phyloP scores from a whole-genome alignment of 2,888 invertebrate genomes.

The Cinara cedri region DNA sequence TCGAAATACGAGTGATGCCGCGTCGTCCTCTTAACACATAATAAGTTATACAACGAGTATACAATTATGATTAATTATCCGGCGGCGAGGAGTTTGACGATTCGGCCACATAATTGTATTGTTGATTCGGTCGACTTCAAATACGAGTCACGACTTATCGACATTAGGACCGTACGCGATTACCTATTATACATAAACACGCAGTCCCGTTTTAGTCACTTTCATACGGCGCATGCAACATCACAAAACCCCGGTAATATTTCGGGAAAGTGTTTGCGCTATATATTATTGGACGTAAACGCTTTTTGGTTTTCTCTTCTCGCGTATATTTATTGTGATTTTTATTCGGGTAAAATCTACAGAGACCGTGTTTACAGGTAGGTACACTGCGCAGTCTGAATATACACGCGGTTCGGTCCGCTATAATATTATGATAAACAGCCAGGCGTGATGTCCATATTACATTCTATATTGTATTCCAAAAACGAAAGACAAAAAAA shows the following conservation, averaged over 20 bases:
- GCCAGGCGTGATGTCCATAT: too few relatives aligned
- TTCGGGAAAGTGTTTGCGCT: slow-evolving; percentile 27
- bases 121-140: slow-evolving; percentile 9
- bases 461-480: too few relatives aligned
- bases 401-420: too few relatives aligned
- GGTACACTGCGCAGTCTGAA: too few relatives aligned
- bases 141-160: slow-evolving; percentile 48
- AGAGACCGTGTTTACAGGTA: too few relatives aligned
- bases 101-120: slow-evolving; percentile 11
- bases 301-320: background rate
- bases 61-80: slow-evolving; percentile 42
- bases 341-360: too few relatives aligned
- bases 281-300: background rate
- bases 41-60: slow-evolving; percentile 32
- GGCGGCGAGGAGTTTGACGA: background rate
- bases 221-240: slow-evolving; percentile 24
- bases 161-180: slow-evolving; percentile 1
- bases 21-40: too few relatives aligned
- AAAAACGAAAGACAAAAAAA: too few relatives aligned
- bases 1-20: too few relatives aligned
- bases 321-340: too few relatives aligned
- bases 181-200: too few relatives aligned
- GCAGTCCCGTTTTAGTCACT: slow-evolving; percentile 24
- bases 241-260: background rate
- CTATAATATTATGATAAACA: too few relatives aligned